Evolutionary conservation across 2,888 invertebrate species (phyloP).

Genomic region (Gasteruption jaculator): DNA sequence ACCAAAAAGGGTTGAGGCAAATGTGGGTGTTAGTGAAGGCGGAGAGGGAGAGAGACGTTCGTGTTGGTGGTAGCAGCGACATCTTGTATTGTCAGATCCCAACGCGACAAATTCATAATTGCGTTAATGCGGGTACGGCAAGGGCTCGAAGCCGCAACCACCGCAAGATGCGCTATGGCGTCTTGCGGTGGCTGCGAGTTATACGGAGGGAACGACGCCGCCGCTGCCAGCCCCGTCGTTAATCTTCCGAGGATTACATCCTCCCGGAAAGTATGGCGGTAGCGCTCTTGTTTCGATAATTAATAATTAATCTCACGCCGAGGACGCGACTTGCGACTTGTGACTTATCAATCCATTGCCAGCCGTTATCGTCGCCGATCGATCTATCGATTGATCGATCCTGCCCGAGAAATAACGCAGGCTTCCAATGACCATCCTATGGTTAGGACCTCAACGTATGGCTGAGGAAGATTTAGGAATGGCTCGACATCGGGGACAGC

Average conservation of each 20-base stretch:
- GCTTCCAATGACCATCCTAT: too few relatives aligned
- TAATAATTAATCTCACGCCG: constrained; percentile 41
- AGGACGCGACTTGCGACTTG: constrained; percentile 22
- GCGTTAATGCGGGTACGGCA: constrained; percentile 46
- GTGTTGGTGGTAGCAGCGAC: constrained; percentile 36
- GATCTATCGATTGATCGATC: neutral
- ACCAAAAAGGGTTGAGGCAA: too few relatives aligned
- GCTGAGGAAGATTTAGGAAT: too few relatives aligned
- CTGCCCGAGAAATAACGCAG: too few relatives aligned
- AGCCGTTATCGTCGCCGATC: neutral
- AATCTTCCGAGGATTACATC: constrained; percentile 45
- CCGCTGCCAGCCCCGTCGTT: constrained; percentile 41
- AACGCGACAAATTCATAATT: constrained; percentile 51
- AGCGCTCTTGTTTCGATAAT: constrained; percentile 37
- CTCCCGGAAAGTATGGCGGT: constrained; percentile 36
- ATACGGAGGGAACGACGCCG: too few relatives aligned
- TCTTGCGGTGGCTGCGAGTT: constrained; percentile 37
- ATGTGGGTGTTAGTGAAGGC: constrained; percentile 27
- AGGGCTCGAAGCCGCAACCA: constrained; percentile 38
- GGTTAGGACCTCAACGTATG: too few relatives aligned
- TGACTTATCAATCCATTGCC: constrained; percentile 29
- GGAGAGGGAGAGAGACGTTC: constrained; percentile 23
- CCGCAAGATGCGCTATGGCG: constrained; percentile 42
- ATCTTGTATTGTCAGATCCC: constrained; percentile 51
- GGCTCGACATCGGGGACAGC: too few relatives aligned